phyloP scores from a whole-genome alignment of 2,888 invertebrate genomes.

The Drosophila quinaria region DNA sequence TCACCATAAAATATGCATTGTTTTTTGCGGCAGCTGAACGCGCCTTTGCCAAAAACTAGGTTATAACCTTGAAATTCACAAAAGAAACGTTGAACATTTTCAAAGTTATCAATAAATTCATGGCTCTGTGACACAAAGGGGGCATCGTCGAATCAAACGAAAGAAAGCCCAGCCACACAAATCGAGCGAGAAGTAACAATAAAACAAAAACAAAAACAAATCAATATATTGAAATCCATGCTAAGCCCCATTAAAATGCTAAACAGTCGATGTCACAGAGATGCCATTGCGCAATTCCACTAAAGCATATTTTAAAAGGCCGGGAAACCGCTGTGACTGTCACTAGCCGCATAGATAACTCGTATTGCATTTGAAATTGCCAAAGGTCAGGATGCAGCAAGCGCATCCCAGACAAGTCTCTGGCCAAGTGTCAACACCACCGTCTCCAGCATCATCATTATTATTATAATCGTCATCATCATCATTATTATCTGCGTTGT shows the following conservation, averaged over 20 bases:
- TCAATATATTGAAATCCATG: conserved; percentile 69
- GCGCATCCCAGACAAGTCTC: conserved; percentile 43
- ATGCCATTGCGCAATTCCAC: conserved; percentile 60
- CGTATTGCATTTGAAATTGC: conserved; percentile 69
- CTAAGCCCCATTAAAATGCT: conserved; percentile 69
- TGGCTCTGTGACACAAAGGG: conserved; percentile 47
- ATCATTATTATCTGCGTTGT: conserved; percentile 15
- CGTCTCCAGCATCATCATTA: conserved; percentile 28
- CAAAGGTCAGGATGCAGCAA: conserved; percentile 72
- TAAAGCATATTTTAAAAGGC: conserved; percentile 43
- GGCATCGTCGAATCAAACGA: conserved; percentile 47
- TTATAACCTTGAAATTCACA: conserved; percentile 79
- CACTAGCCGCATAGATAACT: conserved; percentile 13
- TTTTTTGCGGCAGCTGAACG: conserved; percentile 37
- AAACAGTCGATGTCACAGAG: conserved; percentile 38
- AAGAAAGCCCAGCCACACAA: conserved; percentile 42
- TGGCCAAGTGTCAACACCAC: conserved; percentile 63
- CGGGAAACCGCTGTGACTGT: conserved; percentile 47
- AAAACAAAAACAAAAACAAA: conserved; percentile 24
- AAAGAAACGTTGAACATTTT: conserved; percentile 66
- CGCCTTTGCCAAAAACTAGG: conserved; percentile 75
- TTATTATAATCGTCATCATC: conserved; percentile 17
- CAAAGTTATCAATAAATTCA: conserved; percentile 72
- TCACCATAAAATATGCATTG: conserved; percentile 74
- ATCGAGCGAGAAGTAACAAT: conserved; percentile 14